Percentiles rank a stretch among this genome's conserved stretches.
Evolutionary conservation across 1,140 invertebrate species (phyloP).

Genomic region (Drosophila rhopaloa): DNA sequence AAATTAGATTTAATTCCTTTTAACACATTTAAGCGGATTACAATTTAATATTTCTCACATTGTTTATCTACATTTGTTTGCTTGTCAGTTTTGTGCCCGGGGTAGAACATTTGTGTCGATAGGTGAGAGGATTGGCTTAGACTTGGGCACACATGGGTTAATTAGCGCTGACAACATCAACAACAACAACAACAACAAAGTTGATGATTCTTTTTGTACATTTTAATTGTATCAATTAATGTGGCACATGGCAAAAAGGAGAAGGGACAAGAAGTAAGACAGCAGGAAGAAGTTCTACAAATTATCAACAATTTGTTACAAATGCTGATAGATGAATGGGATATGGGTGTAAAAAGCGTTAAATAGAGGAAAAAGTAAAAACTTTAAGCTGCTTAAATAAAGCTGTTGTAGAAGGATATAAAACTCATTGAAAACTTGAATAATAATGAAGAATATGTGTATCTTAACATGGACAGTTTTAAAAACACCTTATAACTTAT

Average conservation of each 20-base stretch:
- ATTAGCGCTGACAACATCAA: constrained; percentile 55
- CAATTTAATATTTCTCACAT: constrained; percentile 83
- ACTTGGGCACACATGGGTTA: constrained; percentile 57
- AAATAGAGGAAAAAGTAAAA: background rate
- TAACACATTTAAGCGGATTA: constrained; percentile 84
- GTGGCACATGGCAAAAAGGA: constrained; percentile 20
- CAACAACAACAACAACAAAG: constrained; percentile 9
- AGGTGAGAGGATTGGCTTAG: constrained; percentile 35
- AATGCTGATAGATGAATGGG: constrained; percentile 23
- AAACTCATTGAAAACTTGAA: too few relatives aligned
- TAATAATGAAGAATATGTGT: too few relatives aligned
- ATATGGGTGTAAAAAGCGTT: too few relatives aligned
- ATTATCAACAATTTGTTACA: constrained; percentile 48
- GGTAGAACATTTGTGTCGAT: constrained; percentile 30
- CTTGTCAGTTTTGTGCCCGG: constrained; percentile 27
- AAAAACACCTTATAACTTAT: too few relatives aligned
- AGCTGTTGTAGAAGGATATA: too few relatives aligned
- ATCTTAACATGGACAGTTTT: too few relatives aligned
- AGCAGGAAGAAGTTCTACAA: constrained; percentile 37
- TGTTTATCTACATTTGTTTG: constrained; percentile 66
- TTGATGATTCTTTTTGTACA: constrained; percentile 73
- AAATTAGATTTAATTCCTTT: constrained; percentile 83
- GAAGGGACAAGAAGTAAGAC: constrained; percentile 10
- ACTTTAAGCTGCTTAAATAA: background rate
- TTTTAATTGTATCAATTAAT: constrained; percentile 75